Evolutionary conservation across 2,113 vertebrate genomes (phyloP).

Genomic region (Ceyx cyanopectus): DNA sequence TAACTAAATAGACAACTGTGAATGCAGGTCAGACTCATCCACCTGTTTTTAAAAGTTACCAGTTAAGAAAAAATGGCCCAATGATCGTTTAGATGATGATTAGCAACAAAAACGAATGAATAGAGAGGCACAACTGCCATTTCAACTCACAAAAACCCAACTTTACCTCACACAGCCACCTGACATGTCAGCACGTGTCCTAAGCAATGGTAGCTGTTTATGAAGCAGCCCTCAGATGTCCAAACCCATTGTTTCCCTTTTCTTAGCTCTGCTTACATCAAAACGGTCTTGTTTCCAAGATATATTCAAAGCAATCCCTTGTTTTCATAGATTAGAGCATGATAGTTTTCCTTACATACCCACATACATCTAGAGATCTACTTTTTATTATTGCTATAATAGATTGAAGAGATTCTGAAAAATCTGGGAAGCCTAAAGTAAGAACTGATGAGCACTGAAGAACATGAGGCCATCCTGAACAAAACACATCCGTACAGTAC

Average conservation of each 20-base stretch:
- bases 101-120: neutral
- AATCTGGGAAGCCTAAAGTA: neutral
- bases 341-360: neutral
- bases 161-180: neutral
- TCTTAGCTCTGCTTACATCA: neutral
- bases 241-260: neutral
- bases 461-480: neutral
- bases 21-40: neutral
- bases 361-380: neutral
- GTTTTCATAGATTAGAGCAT: neutral
- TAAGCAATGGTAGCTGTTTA: neutral
- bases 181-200: neutral
- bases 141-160: neutral
- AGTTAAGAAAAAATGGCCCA: neutral
- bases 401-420: neutral
- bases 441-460: neutral
- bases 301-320: neutral
- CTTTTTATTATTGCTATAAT: neutral
- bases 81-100: neutral
- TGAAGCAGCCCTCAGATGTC: neutral
- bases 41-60: neutral
- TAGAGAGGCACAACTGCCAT: neutral
- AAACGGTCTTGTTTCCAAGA: neutral
- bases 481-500: neutral
- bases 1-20: neutral